Evolutionary conservation across 2,113 vertebrate species (phyloP).

Genomic region (Odontophorus gujanensis): DNA sequence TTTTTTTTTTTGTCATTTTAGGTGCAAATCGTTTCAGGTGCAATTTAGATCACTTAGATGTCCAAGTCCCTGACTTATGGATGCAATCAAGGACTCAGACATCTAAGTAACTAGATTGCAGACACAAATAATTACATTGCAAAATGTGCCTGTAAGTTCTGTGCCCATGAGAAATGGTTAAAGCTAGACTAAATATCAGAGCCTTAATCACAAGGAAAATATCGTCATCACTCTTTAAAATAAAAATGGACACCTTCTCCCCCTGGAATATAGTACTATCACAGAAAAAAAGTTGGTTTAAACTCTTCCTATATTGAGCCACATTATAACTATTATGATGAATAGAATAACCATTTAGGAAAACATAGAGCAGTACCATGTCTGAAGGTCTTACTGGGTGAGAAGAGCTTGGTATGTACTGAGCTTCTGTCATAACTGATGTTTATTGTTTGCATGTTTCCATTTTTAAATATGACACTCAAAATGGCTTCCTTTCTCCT

Average conservation of each 20-base stretch:
- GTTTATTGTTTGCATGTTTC: background rate
- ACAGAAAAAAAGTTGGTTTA: background rate
- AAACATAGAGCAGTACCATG: background rate
- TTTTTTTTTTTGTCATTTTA: slow-evolving; percentile 53
- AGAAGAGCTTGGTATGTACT: background rate
- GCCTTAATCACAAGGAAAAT: slow-evolving; percentile 37
- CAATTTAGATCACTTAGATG: slow-evolving; percentile 69
- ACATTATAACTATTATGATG: background rate
- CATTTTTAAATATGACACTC: background rate
- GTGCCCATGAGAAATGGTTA: slow-evolving; percentile 33
- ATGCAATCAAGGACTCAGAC: slow-evolving; percentile 61
- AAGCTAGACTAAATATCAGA: slow-evolving; percentile 41
- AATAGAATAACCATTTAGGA: background rate
- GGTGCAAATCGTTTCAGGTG: slow-evolving; percentile 60
- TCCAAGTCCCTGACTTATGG: slow-evolving; percentile 60
- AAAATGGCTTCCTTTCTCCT: background rate
- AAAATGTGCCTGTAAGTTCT: slow-evolving; percentile 58
- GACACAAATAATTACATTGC: slow-evolving; percentile 59
- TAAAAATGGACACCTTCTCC: background rate
- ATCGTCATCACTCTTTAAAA: background rate
- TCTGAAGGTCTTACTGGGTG: background rate
- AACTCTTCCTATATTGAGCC: background rate
- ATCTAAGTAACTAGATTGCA: slow-evolving; percentile 61
- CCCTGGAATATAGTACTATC: background rate
- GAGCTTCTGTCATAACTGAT: background rate